Evolutionary conservation across 2,113 vertebrate genomes (phyloP), one percentile per base, ranked within the genome.

Genomic region (Andinoacara biseriatus): DNA sequence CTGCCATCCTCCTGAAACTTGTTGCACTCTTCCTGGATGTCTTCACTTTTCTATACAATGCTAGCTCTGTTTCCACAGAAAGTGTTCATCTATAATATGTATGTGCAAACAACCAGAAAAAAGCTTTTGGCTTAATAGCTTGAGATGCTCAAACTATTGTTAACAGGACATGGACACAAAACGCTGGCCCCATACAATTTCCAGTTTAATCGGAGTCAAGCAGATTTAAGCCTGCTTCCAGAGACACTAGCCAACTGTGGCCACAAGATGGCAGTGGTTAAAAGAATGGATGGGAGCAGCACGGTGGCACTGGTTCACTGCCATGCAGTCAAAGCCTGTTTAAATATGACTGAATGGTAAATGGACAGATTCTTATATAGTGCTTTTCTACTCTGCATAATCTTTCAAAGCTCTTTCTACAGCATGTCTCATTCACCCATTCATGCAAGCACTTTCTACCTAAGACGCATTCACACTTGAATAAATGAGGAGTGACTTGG

Each of bases 161-260:
- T 26, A 20, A 20, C 3, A 0, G 40, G 63, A 67, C 40, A 46
- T 0, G 8, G 5, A 67, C 63, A 10, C 1, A 67, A 18, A 67
- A 10, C 46, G 22, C 4, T 46, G 38, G 43, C 3, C 38, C 62
- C 62, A 43, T 26, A 43, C 38, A 65, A 38, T 17, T 0, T 67
- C 43, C 18, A 24, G 22, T 18, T 22, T 69, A 46, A 69, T 18
- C 40, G 18, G 40, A 29, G 15, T 29, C 9, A 0, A 49, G 40
- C 40, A 69, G 63, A 67, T 14, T 69, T 69, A 69, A 49, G 63
- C 24, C 40, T 49, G 40, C 40, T 4, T 20, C 40, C 24, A 29
- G 40, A 69, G 63, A 69, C 40, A 49, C 46, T 40, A 10, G 22
- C 63, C 38, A 67, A 67, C 26, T 26, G 43, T 46, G 40, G 46